These are phyloP conservation scores for Platycnemis pennipes DNA, from an alignment of 2,888 invertebrate species.

Conservation along the genomic window DNA sequence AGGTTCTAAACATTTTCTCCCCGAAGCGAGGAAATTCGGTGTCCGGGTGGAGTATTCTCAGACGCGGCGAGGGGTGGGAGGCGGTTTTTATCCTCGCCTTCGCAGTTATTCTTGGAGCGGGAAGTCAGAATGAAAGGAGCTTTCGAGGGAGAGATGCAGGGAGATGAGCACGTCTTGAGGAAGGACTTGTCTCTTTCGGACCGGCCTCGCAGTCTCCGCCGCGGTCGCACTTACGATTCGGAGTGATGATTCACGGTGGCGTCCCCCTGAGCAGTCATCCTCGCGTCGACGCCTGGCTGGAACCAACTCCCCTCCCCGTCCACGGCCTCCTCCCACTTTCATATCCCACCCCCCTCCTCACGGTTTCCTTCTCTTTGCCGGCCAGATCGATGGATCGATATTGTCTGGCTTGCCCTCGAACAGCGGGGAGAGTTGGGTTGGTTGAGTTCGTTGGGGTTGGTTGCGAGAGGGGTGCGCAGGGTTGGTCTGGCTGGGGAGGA, in stretches of 20 bases:
- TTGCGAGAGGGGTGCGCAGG: background rate
- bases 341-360: background rate
- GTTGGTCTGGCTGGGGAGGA: background rate
- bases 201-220: background rate
- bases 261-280: constrained; percentile 11
- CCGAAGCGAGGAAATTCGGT: background rate
- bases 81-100: background rate
- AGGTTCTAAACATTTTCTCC: background rate
- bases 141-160: background rate
- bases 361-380: background rate
- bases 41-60: background rate
- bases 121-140: background rate
- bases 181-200: background rate
- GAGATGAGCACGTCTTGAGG: background rate
- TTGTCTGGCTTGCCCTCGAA: constrained; percentile 65
- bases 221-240: background rate
- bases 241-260: constrained; percentile 25
- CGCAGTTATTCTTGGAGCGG: background rate
- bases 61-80: background rate
- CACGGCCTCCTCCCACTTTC: background rate
- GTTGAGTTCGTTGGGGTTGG: background rate
- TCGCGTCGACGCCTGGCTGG: constrained; percentile 57
- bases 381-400: constrained; percentile 61
- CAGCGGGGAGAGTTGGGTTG: background rate
- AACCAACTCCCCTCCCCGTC: background rate